Evolutionary conservation across 2,888 invertebrate genomes (phyloP).

Genomic region (Loripinus fragilis): DNA sequence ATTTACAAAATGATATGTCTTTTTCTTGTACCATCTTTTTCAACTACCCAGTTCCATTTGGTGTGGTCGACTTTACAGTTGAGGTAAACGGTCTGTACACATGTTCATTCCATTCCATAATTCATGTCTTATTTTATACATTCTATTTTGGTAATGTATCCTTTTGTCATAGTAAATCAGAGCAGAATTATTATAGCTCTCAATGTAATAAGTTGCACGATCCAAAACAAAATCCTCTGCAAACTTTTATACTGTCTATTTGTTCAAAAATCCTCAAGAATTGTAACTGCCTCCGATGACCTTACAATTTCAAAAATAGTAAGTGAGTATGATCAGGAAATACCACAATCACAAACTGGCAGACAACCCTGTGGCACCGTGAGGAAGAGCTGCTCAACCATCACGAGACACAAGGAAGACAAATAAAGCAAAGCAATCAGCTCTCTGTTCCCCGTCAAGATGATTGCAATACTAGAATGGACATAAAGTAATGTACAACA

Average conservation of each 20-base stretch:
- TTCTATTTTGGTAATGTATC: no score
- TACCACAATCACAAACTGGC: no score
- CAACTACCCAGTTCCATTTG: conserved; percentile 6
- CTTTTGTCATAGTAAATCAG: conserved; percentile 28
- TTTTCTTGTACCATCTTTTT: conserved; percentile 15
- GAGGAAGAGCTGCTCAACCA: no score
- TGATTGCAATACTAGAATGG: no score
- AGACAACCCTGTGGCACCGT: no score
- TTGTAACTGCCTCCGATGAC: conserved; percentile 13
- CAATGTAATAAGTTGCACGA: conserved; percentile 25
- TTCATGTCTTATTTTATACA: background rate
- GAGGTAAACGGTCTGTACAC: conserved; percentile 27
- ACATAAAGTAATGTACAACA: no score
- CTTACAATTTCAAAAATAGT: no score
- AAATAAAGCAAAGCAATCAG: no score
- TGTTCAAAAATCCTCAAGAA: background rate
- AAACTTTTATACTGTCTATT: background rate
- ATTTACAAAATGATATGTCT: no score
- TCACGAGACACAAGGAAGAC: no score
- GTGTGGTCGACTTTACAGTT: background rate
- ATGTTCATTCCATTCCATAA: conserved; percentile 33
- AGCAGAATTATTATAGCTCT: conserved; percentile 31
- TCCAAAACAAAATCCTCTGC: conserved; percentile 27
- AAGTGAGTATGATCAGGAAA: no score
- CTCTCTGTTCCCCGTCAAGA: no score